Evolutionary conservation across 2,113 vertebrate species (phyloP), one percentile per base, ranked within the genome.

Genomic region (Poeciliopsis retropinna): DNA sequence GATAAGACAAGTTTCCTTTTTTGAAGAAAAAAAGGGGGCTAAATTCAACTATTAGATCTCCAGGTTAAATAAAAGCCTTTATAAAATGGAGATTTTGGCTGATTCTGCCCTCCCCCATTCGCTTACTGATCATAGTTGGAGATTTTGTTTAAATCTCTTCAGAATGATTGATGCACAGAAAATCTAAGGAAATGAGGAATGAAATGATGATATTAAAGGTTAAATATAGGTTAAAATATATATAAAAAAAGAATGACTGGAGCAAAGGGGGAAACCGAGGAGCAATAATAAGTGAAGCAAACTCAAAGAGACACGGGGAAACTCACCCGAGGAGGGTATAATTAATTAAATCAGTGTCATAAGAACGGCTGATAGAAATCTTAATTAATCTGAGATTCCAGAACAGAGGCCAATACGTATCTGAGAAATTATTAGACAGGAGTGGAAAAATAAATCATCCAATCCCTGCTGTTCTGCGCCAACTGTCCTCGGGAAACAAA

Each of bases 261-360:
- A 28, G 3, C 22, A 25, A 13, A 47, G 27, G 31, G 28, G 1
- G 1, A 12, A 75, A 62, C 9, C 4, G 44, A 39, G 31, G 4
- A 65, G 51, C 29, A 27, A 29, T 31, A 31, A 57, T 15, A 2
- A 25, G 15, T 0, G 41, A 37, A 25, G 15, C 17, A 65, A 76
- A 54, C 37, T 29, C 63, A 41, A 47, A 30, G 54, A 44, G 60
- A 60, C 5, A 8, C 17, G 15, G 10, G 27, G 37, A 64, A n/a
- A 25, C 44, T 72, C 51, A 28, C 54, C 68, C 0, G 5, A 51
- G 41, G 14, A 66, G 70, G 67, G 67, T 6, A 13, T 47, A 69
- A 74, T 79, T 75, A 77, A 72, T 75, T 75, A 31, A 86, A 82
- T 81, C 79, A 78, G 70, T n/a, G 60, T 31, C 51, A 57, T 64